These are phyloP conservation scores for Amblyjoppa proteus DNA, from an alignment of 2,888 invertebrate genomes.

Conservation along the genomic window DNA sequence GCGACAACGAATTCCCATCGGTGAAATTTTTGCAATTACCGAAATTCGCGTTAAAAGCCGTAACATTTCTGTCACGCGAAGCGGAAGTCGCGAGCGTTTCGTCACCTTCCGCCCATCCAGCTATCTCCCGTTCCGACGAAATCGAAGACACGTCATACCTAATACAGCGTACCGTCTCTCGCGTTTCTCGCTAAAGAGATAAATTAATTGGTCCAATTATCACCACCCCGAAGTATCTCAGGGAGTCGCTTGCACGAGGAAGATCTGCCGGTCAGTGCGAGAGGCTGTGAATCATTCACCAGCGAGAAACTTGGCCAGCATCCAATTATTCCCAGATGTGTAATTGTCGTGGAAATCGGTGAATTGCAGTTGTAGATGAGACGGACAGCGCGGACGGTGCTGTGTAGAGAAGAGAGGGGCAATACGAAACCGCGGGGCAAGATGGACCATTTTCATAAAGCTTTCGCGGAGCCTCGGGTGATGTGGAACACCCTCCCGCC, in stretches of 20 bases:
- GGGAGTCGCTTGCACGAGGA: background rate
- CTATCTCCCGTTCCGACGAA: background rate
- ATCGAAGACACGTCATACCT: slow-evolving; percentile 14
- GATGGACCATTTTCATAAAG: too few species aligned
- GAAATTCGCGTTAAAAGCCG: background rate
- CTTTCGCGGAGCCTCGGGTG: too few species aligned
- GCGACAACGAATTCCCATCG: background rate
- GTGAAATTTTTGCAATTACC: background rate
- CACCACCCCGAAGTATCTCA: background rate
- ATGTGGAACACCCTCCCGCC: too few species aligned
- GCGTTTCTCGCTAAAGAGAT: slow-evolving; percentile 29
- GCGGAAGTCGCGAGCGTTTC: background rate
- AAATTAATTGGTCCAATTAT: slow-evolving; percentile 62
- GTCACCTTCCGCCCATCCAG: background rate
- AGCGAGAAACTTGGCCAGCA: slow-evolving; percentile 59
- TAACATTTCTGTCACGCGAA: background rate
- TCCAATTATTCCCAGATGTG: slow-evolving; percentile 63
- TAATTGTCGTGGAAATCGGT: slow-evolving; percentile 57
- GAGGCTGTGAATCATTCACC: slow-evolving; percentile 43
- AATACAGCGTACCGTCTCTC: slow-evolving; percentile 22
- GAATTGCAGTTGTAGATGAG: slow-evolving; percentile 43
- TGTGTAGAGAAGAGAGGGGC: background rate
- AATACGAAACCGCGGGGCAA: too few species aligned
- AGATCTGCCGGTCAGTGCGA: background rate
- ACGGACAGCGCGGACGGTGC: background rate